phyloP scores from a whole-genome alignment of 2,797 vertebrate genomes.

The Tadarida brasiliensis region DNA sequence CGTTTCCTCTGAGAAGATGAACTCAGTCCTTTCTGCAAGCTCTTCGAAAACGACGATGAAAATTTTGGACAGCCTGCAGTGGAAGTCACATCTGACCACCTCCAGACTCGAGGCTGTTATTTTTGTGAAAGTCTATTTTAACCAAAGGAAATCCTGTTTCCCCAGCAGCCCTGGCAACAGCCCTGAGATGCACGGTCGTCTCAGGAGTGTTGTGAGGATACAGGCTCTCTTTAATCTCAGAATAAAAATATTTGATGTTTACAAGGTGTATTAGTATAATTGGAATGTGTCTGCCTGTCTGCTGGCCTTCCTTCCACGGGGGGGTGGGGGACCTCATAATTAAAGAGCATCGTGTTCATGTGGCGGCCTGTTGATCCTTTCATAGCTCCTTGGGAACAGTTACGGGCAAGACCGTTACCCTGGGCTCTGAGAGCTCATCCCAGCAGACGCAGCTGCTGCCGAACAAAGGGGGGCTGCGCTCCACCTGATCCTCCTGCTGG shows the following conservation, averaged over 20 bases:
- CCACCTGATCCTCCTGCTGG: not conserved
- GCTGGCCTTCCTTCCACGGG: slow-evolving; percentile 81
- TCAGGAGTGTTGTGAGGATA: slow-evolving; percentile 81
- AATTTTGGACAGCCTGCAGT: slow-evolving; percentile 57
- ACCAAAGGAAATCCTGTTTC: slow-evolving; percentile 85
- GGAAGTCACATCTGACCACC: slow-evolving; percentile 75
- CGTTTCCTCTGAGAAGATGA: slow-evolving; percentile 30
- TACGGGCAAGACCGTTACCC: slow-evolving; percentile 77
- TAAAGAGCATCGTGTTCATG: slow-evolving; percentile 80
- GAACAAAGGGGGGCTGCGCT: slow-evolving; percentile 60
- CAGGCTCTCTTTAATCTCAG: slow-evolving; percentile 83
- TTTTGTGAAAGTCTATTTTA: slow-evolving; percentile 83
- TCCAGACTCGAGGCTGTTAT: slow-evolving; percentile 77
- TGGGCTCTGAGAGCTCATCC: slow-evolving; percentile 50
- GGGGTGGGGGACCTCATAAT: slow-evolving; percentile 80
- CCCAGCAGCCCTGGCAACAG: slow-evolving; percentile 76
- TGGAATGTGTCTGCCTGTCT: slow-evolving; percentile 85
- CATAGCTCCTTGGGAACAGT: slow-evolving; percentile 70
- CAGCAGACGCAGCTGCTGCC: slow-evolving; percentile 61
- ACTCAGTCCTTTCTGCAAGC: slow-evolving; percentile 29
- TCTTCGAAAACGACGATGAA: slow-evolving; percentile 51
- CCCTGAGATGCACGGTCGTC: slow-evolving; percentile 72
- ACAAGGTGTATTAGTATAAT: slow-evolving; percentile 85
- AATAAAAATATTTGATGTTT: slow-evolving; percentile 86
- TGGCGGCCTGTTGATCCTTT: slow-evolving; percentile 80